A percentile compares a stretch with the other conserved stretches of the same genome.
phyloP scores from a whole-genome alignment of 2,888 invertebrate genomes.

The Coelinius sp. region DNA sequence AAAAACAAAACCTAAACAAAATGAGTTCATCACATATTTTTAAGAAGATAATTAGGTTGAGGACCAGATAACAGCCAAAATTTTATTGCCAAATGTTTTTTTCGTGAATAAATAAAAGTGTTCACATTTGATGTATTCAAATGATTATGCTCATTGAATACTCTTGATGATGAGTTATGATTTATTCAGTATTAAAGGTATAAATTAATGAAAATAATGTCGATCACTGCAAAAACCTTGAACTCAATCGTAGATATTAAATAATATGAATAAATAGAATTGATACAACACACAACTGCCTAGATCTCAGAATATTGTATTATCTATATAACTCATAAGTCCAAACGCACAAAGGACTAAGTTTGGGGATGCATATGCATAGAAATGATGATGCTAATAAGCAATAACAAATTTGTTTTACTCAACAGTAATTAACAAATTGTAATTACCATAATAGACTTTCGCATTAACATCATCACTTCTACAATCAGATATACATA shows the following conservation, averaged over 20 bases:
- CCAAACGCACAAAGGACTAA: slow-evolving; percentile 69
- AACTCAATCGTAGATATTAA: slow-evolving; percentile 30
- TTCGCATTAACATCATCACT: slow-evolving; percentile 13
- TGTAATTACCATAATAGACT: not conserved
- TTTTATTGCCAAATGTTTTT: slow-evolving; percentile 31
- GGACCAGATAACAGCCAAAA: slow-evolving; percentile 28
- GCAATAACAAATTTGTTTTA: slow-evolving; percentile 6
- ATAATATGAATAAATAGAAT: slow-evolving; percentile 49
- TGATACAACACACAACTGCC: slow-evolving; percentile 64
- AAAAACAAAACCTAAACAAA: not conserved
- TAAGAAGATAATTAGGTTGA: slow-evolving; percentile 11
- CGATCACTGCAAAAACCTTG: slow-evolving; percentile 2
- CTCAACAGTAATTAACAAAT: not conserved
- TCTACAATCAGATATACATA: slow-evolving; percentile 20
- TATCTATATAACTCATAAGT: slow-evolving; percentile 56
- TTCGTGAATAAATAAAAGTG: slow-evolving; percentile 23
- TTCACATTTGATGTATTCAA: slow-evolving; percentile 26
- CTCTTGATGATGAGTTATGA: slow-evolving; percentile 5
- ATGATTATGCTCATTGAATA: slow-evolving; percentile 24
- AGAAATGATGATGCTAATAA: slow-evolving; percentile 1
- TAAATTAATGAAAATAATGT: slow-evolving; percentile 21
- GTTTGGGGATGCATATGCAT: slow-evolving; percentile 59
- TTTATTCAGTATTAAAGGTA: slow-evolving; percentile 32
- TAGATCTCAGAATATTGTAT: slow-evolving; percentile 65
- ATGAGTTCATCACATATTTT: not conserved